Conservation (phyloP, 2,888 invertebrate genomes). For the Bellardia bayeri region DNA sequence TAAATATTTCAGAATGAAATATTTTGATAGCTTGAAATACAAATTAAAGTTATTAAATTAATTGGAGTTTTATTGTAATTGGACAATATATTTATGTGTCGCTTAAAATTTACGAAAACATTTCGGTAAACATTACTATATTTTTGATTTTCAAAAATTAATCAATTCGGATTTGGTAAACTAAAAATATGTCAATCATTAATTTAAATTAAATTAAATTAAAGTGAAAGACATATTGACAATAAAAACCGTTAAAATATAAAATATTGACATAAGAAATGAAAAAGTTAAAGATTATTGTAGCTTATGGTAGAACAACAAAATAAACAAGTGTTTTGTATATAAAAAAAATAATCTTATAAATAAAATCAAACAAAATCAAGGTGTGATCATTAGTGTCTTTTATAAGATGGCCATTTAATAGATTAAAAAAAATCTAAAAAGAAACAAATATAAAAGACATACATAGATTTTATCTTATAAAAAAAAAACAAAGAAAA, state of each 20-base stretch:
- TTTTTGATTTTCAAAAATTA: too few species aligned
- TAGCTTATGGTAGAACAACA: neutral
- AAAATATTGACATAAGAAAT: conserved; percentile 15
- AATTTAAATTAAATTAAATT: neutral
- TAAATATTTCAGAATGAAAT: too few species aligned
- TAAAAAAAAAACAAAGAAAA: neutral
- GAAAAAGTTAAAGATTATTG: neutral
- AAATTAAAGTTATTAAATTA: too few species aligned
- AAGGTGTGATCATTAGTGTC: conserved; percentile 61
- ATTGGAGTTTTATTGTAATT: too few species aligned
- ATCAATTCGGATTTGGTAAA: too few species aligned
- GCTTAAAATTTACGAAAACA: too few species aligned
- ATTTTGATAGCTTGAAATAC: too few species aligned
- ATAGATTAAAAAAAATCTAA: conserved; percentile 32
- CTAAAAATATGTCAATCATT: neutral
- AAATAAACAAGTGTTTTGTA: conserved; percentile 38
- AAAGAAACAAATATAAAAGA: neutral
- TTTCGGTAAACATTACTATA: too few species aligned
- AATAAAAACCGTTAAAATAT: conserved; percentile 5
- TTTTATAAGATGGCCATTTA: conserved; percentile 23
- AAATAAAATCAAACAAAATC: conserved; percentile 11
- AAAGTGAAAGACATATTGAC: neutral
- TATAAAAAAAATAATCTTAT: neutral
- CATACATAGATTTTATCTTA: conserved; percentile 47
- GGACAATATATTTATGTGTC: too few species aligned